Conservation (phyloP, 1,140 invertebrate genomes). For the Leptinotarsa texana region DNA sequence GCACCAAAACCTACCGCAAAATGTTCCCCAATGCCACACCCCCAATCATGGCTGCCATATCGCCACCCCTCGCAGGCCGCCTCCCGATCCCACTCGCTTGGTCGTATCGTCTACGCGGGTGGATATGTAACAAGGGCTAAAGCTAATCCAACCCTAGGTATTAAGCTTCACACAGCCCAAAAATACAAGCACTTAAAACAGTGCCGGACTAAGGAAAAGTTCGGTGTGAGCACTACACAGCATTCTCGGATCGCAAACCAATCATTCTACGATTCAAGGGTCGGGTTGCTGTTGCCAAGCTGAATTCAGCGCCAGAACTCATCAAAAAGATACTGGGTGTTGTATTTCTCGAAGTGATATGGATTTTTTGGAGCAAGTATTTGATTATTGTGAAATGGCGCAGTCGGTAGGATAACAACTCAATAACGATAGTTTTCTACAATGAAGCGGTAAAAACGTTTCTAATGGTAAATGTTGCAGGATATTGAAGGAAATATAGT, state of each 20-base stretch:
- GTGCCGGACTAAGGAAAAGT: constrained; percentile 55
- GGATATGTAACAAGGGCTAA: constrained; percentile 58
- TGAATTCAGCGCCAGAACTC: too few relatives aligned
- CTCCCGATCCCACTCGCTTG: constrained; percentile 40
- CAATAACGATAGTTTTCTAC: too few relatives aligned
- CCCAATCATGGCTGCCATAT: not conserved
- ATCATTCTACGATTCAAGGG: constrained; percentile 24
- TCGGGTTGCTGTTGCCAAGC: not conserved
- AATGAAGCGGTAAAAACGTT: too few relatives aligned
- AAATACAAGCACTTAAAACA: constrained; percentile 59
- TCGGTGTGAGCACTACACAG: constrained; percentile 57
- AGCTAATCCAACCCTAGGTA: constrained; percentile 57
- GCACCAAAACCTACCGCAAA: too few relatives aligned
- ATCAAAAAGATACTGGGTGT: too few relatives aligned
- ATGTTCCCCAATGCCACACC: not conserved
- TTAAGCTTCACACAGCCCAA: constrained; percentile 58
- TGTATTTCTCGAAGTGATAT: too few relatives aligned
- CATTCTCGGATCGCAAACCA: constrained; percentile 37
- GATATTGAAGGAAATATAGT: too few relatives aligned
- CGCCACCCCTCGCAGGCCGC: not conserved
- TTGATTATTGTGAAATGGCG: too few relatives aligned
- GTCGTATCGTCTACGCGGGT: constrained; percentile 52
- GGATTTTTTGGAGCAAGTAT: too few relatives aligned
- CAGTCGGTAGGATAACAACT: too few relatives aligned
- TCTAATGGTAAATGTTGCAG: too few relatives aligned